Base-by-base conservation (phyloP, 2,888 invertebrate species). In the Drosophila pseudotalamancana region DNA sequence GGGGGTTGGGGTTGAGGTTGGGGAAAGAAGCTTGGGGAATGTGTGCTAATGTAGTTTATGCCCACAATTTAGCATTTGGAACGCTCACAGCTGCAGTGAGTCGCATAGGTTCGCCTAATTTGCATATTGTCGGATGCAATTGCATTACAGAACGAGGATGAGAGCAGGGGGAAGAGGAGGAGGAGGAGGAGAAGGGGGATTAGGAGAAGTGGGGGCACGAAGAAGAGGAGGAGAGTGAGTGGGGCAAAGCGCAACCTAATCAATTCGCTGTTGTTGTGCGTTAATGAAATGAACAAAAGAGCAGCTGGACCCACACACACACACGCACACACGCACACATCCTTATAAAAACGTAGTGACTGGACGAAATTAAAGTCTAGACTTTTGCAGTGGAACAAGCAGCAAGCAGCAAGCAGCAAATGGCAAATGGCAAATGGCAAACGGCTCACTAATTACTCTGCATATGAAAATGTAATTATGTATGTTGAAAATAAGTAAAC, bases 31-130 rank as follows among this genome's bases (percentile, higher is more conserved):
- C 34, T 39, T 34, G 46, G 27, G 49, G 54, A 55, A 64, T 67
- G 66, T 54, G 59, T 77, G 61, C 72, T 77, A 72, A 77, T 82
- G 83, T 63, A 77, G 83, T 82, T 82, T 73, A 82, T 80, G 74
- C 68, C 83, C 79, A 79, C 79, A 82, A 80, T 80, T 80, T 79
- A 82, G 76, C 79, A 82, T 76, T 59, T 71, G 31, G 68, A 69
- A 42, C 62, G 53, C 62, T 63, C 53, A 54, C 83, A 83, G 75
- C 63, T 70, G 79, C 83, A 72, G 50, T 61, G 61, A 72, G 74
- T 54, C 69, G 69, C 72, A 62, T 72, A 69, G 65, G 71, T 63
- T 66, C 69, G 65, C 63, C 83, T 80, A 83, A 80, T 80, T 80
- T 80, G 80, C 80, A 80, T 80, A 80, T 80, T 83, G 65, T 70